Percentiles rank a stretch among this genome's conserved stretches.
Evolutionary conservation across 1,140 invertebrate genomes (phyloP).

Genomic region (Drosophila sucinea): DNA sequence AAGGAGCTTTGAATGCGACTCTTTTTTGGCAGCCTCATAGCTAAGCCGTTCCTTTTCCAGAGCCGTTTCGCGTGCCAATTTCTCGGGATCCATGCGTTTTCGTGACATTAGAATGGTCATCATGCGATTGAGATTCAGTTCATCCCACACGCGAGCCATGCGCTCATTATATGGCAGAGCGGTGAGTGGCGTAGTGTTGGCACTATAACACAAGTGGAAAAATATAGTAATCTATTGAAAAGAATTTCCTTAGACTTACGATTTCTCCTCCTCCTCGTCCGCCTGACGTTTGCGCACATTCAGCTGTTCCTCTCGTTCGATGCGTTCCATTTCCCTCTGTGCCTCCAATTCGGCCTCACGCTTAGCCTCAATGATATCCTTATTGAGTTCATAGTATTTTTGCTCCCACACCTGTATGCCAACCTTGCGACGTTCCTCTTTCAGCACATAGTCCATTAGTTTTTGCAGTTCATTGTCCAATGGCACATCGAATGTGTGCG

Average conservation of each 20-base stretch:
- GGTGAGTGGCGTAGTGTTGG: constrained; percentile 2
- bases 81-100: constrained; percentile 78
- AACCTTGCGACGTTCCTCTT: constrained; percentile 69
- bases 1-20: constrained; percentile 60
- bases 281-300: constrained; percentile 44
- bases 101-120: constrained; percentile 77
- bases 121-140: constrained; percentile 74
- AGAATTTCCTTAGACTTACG: constrained; percentile 21
- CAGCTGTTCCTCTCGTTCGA: constrained; percentile 56
- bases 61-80: constrained; percentile 70
- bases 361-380: constrained; percentile 79
- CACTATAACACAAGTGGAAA: not conserved
- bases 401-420: constrained; percentile 72
- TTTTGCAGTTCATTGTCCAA: constrained; percentile 62
- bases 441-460: constrained; percentile 55
- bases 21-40: constrained; percentile 75
- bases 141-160: constrained; percentile 73
- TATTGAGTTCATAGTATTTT: constrained; percentile 76
- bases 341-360: constrained; percentile 62
- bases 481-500: constrained; percentile 82
- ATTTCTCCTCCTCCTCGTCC: constrained; percentile 11
- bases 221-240: not conserved
- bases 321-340: constrained; percentile 70
- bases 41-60: constrained; percentile 70
- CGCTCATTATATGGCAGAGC: constrained; percentile 59